A percentile compares a stretch with the other conserved stretches of the same genome.
Conservation (phyloP, 2,113 vertebrate species). For the Rhinopithecus roxellana region DNA sequence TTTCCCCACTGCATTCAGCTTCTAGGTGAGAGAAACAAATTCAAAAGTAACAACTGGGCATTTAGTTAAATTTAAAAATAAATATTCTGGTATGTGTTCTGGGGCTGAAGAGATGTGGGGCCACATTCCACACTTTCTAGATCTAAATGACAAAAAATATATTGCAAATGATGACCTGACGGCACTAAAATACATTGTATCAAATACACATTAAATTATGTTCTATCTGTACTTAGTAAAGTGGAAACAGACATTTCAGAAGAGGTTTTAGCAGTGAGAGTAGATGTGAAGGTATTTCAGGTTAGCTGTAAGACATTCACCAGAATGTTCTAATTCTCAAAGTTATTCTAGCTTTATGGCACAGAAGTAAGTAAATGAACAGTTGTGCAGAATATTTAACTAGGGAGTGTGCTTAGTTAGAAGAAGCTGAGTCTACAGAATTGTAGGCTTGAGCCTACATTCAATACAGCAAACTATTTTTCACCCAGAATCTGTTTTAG, state of each 20-base stretch:
- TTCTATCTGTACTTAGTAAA: background rate
- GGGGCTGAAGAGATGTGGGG: background rate
- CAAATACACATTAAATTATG: background rate
- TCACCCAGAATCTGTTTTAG: conserved; percentile 52
- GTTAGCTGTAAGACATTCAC: background rate
- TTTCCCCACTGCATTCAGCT: background rate
- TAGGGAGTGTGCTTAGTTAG: background rate
- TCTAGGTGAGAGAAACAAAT: background rate
- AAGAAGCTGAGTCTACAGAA: conserved; percentile 51
- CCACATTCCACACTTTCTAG: background rate
- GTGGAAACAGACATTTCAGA: background rate
- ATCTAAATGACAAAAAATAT: background rate
- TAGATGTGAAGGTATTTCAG: background rate
- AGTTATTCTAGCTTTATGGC: background rate
- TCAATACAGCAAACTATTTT: conserved; percentile 40
- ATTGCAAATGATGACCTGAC: background rate
- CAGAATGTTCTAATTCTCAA: background rate
- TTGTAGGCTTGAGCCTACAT: background rate
- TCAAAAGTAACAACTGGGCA: background rate
- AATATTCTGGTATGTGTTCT: background rate
- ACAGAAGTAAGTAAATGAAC: conserved; percentile 48
- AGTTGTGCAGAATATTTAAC: conserved; percentile 37
- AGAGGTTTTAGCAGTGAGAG: background rate
- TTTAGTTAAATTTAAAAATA: background rate
- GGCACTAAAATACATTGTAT: background rate